phyloP scores from a whole-genome alignment of 1,140 invertebrate species.

The Tribolium madens region DNA sequence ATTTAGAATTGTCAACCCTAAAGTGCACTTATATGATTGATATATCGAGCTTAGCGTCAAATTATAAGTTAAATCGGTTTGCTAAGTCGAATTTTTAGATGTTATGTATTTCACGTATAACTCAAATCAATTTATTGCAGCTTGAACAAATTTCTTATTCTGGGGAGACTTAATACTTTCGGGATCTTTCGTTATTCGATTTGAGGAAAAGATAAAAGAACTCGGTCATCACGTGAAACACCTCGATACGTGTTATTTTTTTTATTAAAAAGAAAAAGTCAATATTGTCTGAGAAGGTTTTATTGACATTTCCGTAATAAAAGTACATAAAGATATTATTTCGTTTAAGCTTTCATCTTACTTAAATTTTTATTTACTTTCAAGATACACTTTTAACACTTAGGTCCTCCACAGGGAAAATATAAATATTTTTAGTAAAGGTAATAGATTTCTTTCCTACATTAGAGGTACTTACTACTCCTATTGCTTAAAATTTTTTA shows the following conservation, averaged over 20 bases:
- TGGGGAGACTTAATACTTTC: background rate
- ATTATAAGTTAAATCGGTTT: background rate
- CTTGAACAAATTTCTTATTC: constrained; percentile 3
- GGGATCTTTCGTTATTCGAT: constrained; percentile 14
- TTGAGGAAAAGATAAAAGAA: constrained; percentile 12
- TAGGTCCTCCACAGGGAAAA: background rate
- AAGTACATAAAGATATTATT: background rate
- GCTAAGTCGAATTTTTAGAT: background rate
- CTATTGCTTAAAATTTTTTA: too few species aligned
- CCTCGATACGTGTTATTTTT: constrained; percentile 1
- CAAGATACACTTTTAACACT: background rate
- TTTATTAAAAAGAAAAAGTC: constrained; percentile 1
- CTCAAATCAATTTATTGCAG: background rate
- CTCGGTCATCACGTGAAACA: background rate
- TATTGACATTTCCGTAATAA: background rate
- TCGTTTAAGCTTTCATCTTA: background rate
- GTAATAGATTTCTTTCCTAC: too few species aligned
- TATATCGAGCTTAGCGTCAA: background rate
- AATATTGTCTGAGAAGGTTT: constrained; percentile 1
- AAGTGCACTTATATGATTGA: background rate
- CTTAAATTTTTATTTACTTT: background rate
- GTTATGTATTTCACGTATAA: background rate
- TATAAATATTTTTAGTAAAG: too few species aligned
- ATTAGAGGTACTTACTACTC: too few species aligned
- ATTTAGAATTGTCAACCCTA: background rate